A percentile compares a stretch with the other conserved stretches of the same genome.
phyloP scores from a whole-genome alignment of 1,140 invertebrate species.

The Hylaeus volcanicus region DNA sequence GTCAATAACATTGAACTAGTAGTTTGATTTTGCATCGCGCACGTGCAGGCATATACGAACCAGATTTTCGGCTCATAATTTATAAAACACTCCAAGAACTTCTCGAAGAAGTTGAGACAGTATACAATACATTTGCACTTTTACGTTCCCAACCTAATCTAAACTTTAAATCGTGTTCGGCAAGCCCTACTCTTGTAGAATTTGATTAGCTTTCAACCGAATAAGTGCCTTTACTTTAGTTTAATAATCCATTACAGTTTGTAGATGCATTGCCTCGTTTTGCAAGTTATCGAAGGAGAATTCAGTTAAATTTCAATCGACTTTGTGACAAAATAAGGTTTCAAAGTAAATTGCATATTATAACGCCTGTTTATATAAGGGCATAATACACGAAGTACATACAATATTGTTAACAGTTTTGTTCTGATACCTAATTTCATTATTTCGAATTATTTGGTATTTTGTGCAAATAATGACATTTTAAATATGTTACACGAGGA shows the following conservation, averaged over 20 bases:
- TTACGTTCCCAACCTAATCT: constrained; percentile 3
- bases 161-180: constrained; percentile 38
- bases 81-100: constrained; percentile 1
- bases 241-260: constrained; percentile 12
- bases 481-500: too few species aligned
- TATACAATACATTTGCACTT: constrained; percentile 28
- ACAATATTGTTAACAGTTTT: too few species aligned
- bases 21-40: neutral
- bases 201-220: constrained; percentile 11
- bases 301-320: neutral
- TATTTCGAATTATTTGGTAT: too few species aligned
- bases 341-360: too few species aligned
- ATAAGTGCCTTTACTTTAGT: constrained; percentile 7
- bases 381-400: too few species aligned
- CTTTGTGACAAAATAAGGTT: neutral
- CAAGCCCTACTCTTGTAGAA: constrained; percentile 10
- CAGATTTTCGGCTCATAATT: constrained; percentile 14
- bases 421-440: too few species aligned
- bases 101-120: neutral
- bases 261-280: neutral
- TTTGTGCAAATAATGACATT: too few species aligned
- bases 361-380: too few species aligned
- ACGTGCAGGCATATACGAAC: too few species aligned
- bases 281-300: neutral
- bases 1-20: neutral